Base-by-base conservation (phyloP, 2,888 invertebrate species). In the Smittia aterrima region DNA sequence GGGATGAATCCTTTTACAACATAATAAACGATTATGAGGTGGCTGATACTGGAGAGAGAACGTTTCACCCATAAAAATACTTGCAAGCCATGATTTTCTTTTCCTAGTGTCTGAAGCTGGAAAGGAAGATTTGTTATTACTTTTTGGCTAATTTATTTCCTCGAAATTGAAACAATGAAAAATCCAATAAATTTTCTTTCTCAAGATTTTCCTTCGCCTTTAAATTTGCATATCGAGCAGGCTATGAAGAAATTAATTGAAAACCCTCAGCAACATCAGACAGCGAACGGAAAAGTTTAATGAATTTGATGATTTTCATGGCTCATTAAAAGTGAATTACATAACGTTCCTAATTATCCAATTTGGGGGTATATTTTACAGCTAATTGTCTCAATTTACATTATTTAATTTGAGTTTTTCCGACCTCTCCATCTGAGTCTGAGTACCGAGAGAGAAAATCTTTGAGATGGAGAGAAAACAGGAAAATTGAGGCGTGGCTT, bases 1-100 rank as follows among this genome's bases (percentile, higher is more conserved):
- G 47, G 38, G 41, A 68, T 68, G 54, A 70, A 70, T 70, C 70
- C 70, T 70, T 71, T 72, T 54, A 72, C 72, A 72, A 72, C 72
- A 72, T 72, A 72, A 72, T 72, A 72, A 72, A 72, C 38, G 62
- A 64, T 25, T 24, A 27, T 64, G 27, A 64, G 64, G 25, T 64
- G 64, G 64, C 64, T 64, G 4, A 22, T 58, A 27, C 24, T 18
- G 58, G 24, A 58, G 24, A 24, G 7, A 20, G 6, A 22, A 58
- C 6, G 24, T 38, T 4, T 38, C 11, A 11, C 38, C 38, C 38
- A 38, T 38, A 38, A 38, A 38, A 38, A 38, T 38, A 38, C 38
- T 47, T n/a, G 2, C 47, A n/a, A 47, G n/a, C 13, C 47, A n/a
- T 47, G n/a, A 13, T 13, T 16, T 47, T n/a, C 16, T 11, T 47